These are phyloP conservation scores for Operophtera brumata DNA, from an alignment of 2,888 invertebrate species.

Conservation along the genomic window DNA sequence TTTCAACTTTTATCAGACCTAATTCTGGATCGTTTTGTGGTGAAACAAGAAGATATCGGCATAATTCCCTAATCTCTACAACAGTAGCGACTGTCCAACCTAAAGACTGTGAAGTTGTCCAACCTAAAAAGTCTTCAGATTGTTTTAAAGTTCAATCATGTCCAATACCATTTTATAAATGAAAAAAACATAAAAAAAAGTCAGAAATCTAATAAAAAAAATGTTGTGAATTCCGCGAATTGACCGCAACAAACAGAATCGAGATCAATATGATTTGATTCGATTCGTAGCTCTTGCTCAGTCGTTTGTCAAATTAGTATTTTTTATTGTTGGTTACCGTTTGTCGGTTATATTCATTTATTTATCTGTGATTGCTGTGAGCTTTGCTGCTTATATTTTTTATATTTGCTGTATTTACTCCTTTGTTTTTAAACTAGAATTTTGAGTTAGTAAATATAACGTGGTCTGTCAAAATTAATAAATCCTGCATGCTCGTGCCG, in stretches of 20 bases:
- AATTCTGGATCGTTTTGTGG: constrained; percentile 27
- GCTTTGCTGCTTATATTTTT: background rate
- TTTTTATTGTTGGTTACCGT: constrained; percentile 35
- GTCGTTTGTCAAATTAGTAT: constrained; percentile 58
- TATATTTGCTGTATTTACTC: background rate
- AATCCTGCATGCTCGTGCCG: background rate
- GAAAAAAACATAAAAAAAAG: background rate
- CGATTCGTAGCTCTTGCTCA: constrained; percentile 48
- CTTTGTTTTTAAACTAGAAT: background rate
- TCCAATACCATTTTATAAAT: background rate
- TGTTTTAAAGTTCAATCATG: background rate
- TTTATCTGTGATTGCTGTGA: constrained; percentile 2
- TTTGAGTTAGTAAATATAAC: too few relatives aligned
- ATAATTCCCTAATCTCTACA: background rate
- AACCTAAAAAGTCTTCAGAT: background rate
- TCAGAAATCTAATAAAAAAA: constrained; percentile 10
- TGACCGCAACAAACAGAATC: constrained; percentile 47
- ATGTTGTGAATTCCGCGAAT: constrained; percentile 28
- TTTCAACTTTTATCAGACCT: constrained; percentile 39
- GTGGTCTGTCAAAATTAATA: too few relatives aligned
- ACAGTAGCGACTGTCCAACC: background rate
- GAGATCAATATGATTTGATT: constrained; percentile 43
- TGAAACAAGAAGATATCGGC: background rate
- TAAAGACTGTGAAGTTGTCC: too few relatives aligned
- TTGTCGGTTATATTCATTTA: constrained; percentile 15